phyloP scores from a whole-genome alignment of 1,140 invertebrate genomes.

The Mya arenaria region DNA sequence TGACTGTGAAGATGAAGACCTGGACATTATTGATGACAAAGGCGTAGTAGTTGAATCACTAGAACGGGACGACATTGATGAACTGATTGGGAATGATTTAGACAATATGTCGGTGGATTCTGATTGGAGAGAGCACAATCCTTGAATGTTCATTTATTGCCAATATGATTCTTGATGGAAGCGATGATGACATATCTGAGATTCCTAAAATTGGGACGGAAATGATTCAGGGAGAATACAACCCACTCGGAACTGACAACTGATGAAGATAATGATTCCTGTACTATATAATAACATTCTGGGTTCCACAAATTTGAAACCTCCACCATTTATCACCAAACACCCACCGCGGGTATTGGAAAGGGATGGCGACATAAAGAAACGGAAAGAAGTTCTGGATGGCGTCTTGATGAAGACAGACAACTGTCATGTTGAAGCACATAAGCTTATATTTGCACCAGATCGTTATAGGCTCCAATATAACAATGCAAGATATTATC shows the following conservation, averaged over 20 bases:
- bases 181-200: too few species aligned
- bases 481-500: background rate
- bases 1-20: too few species aligned
- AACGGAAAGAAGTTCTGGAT: conserved; percentile 2
- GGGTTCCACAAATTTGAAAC: background rate
- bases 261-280: background rate
- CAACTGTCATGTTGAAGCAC: background rate
- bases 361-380: conserved; percentile 36
- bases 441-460: conserved; percentile 9
- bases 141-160: background rate
- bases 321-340: background rate
- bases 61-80: too few species aligned
- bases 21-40: too few species aligned
- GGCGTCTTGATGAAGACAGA: conserved; percentile 14
- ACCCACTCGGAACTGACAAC: background rate
- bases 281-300: background rate
- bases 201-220: background rate
- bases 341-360: conserved; percentile 1
- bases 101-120: too few species aligned
- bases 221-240: background rate
- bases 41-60: too few species aligned
- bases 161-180: background rate
- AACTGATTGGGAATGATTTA: too few species aligned
- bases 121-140: too few species aligned
- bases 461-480: conserved; percentile 11